Evolutionary conservation across 2,888 invertebrate genomes (phyloP), one percentile per base, ranked within the genome.

Genomic region (Drosophila atroscutellata): DNA sequence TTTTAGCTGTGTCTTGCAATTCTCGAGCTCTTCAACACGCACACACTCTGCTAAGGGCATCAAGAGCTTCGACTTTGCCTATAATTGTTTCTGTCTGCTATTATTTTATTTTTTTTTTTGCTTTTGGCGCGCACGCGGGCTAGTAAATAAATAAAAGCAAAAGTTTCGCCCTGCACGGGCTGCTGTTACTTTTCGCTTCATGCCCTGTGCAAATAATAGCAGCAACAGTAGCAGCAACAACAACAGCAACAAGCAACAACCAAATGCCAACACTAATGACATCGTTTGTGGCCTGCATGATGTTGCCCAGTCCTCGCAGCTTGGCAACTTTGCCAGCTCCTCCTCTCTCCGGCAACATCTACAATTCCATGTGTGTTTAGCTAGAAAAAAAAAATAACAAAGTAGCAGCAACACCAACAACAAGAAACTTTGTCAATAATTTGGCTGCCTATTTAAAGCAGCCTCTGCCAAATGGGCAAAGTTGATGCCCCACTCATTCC

Each of bases 101-200:
- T 11, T 26, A 15, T 42, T 30, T 18, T 28, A 30, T 49, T 42
- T 58, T 28, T 62, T 59, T 50, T 45, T 72, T 49, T 65, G 13
- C 20, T 42, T 69, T 39, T 63, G 15, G 64, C 66, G 58, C 62
- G 57, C 55, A 66, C 70, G 75, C 65, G 69, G 32, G 71, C 80
- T 78, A 83, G 83, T 83, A 83, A 83, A 83, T 84, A 81, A 83
- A 85, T 85, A 85, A 81, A 84, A 83, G 83, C 80, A 82, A 86
- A 85, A 81, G 72, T 84, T 83, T 85, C 68, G 65, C 67, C 30
- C 55, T 62, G 72, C 72, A 67, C 67, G 70, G 30, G 42, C 77
- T 76, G 83, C 77, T 76, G 83, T 76, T 84, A 74, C 80, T 84
- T 80, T 84, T 77, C 51, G 42, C 65, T 26, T n/a, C 57, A 36